Conservation (phyloP, 2,797 vertebrate genomes). For the Threskiornis aethiopicus region DNA sequence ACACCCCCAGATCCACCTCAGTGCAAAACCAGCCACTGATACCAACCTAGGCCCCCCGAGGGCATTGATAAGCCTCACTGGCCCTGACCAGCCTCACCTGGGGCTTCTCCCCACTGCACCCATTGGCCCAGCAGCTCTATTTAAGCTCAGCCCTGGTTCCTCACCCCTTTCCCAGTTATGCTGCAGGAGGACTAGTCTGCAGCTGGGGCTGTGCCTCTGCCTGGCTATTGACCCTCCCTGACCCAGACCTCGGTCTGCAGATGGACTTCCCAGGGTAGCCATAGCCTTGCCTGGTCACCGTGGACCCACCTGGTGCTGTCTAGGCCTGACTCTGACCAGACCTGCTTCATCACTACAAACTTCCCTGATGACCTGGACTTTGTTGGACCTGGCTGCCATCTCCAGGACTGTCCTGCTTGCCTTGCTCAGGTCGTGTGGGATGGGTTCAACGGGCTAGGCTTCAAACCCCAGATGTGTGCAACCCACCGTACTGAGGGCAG, state of each 20-base stretch:
- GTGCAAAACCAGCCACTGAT: background rate
- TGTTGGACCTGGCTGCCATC: background rate
- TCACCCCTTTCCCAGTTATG: background rate
- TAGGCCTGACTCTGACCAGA: background rate
- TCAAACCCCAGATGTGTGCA: background rate
- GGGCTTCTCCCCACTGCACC: background rate
- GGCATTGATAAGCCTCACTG: background rate
- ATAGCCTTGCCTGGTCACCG: background rate
- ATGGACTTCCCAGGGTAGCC: too few relatives aligned
- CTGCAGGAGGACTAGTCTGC: background rate
- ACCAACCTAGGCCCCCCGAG: background rate
- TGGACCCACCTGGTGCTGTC: background rate
- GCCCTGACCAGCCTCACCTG: background rate
- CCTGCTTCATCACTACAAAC: background rate
- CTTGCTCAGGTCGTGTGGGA: background rate
- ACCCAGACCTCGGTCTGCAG: background rate
- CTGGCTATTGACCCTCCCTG: background rate
- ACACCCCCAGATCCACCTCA: background rate
- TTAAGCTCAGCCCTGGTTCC: background rate
- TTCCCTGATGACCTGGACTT: background rate
- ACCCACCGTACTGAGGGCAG: background rate
- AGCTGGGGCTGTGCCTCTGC: background rate
- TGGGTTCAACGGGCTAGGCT: background rate
- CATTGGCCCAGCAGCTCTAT: background rate
- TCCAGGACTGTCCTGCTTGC: background rate